A percentile compares a stretch with the other conserved stretches of the same genome.
Evolutionary conservation across 2,888 invertebrate species (phyloP).

Genomic region (Monoplex corrugatus): DNA sequence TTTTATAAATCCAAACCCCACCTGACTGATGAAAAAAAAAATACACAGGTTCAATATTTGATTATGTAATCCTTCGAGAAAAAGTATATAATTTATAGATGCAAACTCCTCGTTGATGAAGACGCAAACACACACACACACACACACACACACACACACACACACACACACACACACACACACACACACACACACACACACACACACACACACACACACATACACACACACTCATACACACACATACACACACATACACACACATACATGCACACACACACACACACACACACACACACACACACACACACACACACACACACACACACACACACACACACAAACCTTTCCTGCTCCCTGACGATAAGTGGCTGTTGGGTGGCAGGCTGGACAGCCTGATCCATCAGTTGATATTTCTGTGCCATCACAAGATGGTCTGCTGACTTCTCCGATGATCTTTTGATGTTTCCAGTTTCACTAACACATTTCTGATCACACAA

Average conservation of each 20-base stretch:
- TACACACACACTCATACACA: conserved; percentile 25
- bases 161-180: neutral
- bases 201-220: neutral
- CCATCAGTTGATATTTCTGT: conserved; percentile 91
- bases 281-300: conserved; percentile 21
- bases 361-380: conserved; percentile 88
- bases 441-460: conserved; percentile 65
- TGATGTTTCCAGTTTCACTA: conserved; percentile 63
- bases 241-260: neutral
- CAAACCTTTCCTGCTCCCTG: conserved; percentile 85
- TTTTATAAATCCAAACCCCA: no score
- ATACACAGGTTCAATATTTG: no score
- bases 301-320: neutral
- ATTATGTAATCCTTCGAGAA: no score
- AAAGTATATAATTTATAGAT: no score
- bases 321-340: neutral
- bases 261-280: conserved; percentile 5
- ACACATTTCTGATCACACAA: conserved; percentile 56
- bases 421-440: conserved; percentile 68
- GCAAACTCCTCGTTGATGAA: no score
- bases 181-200: conserved; percentile 20
- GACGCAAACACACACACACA: neutral
- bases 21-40: no score
- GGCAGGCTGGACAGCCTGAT: conserved; percentile 90
- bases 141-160: conserved; percentile 17